Conservation (phyloP, 2,888 invertebrate genomes). For the Diplazon laetatorius region DNA sequence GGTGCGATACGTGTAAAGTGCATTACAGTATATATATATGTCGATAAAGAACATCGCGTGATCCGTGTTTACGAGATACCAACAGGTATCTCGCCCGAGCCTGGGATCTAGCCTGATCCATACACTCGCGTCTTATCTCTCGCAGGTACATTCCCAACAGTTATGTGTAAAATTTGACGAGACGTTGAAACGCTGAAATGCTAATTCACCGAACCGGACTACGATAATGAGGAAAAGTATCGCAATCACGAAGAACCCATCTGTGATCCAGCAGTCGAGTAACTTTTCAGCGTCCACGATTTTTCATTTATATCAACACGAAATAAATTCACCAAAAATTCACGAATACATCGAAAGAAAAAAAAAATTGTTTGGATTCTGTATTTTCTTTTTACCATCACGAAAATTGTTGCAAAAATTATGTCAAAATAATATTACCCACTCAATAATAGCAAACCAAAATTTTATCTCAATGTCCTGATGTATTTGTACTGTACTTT, state of each 20-base stretch:
- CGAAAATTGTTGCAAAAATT: no score
- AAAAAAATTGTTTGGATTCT: no score
- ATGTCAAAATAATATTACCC: no score
- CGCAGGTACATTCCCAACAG: neutral
- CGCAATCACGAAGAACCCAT: slow-evolving; percentile 9
- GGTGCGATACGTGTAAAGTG: neutral
- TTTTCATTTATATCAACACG: neutral
- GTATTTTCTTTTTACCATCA: no score
- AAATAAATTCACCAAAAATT: neutral
- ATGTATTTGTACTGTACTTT: neutral
- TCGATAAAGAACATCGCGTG: slow-evolving; percentile 36
- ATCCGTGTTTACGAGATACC: slow-evolving; percentile 42
- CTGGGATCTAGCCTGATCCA: slow-evolving; percentile 8
- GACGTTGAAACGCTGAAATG: slow-evolving; percentile 43
- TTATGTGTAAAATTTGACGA: slow-evolving; percentile 31
- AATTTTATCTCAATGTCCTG: neutral
- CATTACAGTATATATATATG: neutral
- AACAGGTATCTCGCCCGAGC: slow-evolving; percentile 45
- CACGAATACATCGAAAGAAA: no score
- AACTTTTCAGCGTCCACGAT: neutral
- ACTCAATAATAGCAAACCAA: neutral
- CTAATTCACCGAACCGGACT: slow-evolving; percentile 39
- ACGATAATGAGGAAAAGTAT: slow-evolving; percentile 9
- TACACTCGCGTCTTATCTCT: slow-evolving; percentile 24
- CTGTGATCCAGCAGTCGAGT: slow-evolving; percentile 12